phyloP scores from a whole-genome alignment of 1,140 invertebrate species.

The Conopomorpha cramerella region DNA sequence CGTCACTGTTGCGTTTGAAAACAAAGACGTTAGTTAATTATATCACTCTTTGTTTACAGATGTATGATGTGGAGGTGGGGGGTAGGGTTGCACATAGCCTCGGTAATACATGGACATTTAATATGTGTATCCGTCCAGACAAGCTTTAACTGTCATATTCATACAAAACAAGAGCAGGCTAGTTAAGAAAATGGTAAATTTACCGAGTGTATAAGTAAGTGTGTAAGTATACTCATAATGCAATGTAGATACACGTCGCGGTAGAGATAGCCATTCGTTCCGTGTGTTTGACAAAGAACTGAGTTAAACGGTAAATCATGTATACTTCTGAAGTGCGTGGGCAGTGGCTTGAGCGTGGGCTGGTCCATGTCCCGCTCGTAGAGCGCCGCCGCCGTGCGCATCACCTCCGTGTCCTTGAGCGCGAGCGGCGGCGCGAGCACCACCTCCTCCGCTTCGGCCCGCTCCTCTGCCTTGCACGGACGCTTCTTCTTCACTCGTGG shows the following conservation, averaged over 20 bases:
- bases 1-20: too few species aligned
- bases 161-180: background rate
- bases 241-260: too few species aligned
- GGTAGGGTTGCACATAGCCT: too few species aligned
- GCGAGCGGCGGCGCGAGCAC: slow-evolving; percentile 13
- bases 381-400: slow-evolving; percentile 34
- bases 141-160: background rate
- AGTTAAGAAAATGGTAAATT: too few species aligned
- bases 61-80: too few species aligned
- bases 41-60: too few species aligned
- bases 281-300: too few species aligned
- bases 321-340: slow-evolving; percentile 29
- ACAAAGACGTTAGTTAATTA: too few species aligned
- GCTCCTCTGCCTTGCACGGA: slow-evolving; percentile 10
- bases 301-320: background rate
- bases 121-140: too few species aligned
- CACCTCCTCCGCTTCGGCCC: slow-evolving; percentile 9
- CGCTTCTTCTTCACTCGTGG: slow-evolving; percentile 25
- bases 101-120: too few species aligned
- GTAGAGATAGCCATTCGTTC: too few species aligned
- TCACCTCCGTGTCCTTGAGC: slow-evolving; percentile 43
- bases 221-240: too few species aligned
- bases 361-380: slow-evolving; percentile 31
- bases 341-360: slow-evolving; percentile 32
- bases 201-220: background rate